phyloP scores from a whole-genome alignment of 2,797 vertebrate species.

The Pogoniulus pusillus region DNA sequence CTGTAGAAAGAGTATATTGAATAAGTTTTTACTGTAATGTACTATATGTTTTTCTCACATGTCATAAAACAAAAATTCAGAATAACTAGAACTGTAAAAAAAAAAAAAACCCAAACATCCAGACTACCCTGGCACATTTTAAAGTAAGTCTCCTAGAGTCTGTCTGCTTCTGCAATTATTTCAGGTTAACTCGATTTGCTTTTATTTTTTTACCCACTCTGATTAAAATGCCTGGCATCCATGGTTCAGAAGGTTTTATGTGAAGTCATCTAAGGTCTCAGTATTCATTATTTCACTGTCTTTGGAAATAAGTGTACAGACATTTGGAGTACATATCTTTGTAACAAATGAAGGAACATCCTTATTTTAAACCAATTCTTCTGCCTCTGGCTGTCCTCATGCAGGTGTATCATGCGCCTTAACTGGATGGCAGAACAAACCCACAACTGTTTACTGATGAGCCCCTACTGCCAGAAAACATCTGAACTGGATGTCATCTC shows the following conservation, averaged over 20 bases:
- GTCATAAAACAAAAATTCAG: neutral
- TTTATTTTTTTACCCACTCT: neutral
- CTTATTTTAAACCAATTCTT: neutral
- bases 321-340: neutral
- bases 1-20: neutral
- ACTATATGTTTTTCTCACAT: neutral
- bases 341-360: neutral
- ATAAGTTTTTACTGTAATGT: neutral
- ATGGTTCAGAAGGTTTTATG: slow-evolving; percentile 3
- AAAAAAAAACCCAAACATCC: neutral
- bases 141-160: neutral
- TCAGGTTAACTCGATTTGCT: neutral
- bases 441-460: neutral
- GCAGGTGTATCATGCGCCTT: neutral
- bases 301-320: neutral
- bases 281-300: neutral
- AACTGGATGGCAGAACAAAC: neutral
- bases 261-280: neutral
- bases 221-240: neutral
- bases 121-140: neutral
- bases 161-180: neutral
- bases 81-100: neutral
- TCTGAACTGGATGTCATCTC: neutral
- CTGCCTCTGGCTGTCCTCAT: neutral
- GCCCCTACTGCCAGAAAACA: neutral